Percentiles rank a stretch among this genome's conserved stretches.
Conservation (phyloP, 2,113 vertebrate species). For the Todiramphus saurophagus region DNA sequence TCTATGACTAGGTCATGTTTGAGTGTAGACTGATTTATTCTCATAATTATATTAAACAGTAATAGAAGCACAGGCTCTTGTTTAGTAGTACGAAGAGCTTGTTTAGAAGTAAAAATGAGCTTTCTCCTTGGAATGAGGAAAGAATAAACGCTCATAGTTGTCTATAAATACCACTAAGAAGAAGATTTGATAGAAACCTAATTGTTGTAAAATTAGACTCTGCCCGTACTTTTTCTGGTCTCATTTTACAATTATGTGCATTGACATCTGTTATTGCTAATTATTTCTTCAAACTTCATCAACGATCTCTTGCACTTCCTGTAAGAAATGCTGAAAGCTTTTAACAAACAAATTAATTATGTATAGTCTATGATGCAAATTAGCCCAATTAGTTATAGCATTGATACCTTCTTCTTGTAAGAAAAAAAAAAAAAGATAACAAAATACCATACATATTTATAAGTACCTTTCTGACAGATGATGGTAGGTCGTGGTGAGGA, state of each 20-base stretch:
- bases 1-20: neutral
- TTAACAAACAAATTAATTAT: constrained; percentile 86
- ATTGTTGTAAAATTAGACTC: constrained; percentile 25
- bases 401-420: constrained; percentile 67
- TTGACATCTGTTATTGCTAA: constrained; percentile 79
- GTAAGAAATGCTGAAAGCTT: constrained; percentile 78
- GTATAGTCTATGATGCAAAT: constrained; percentile 80
- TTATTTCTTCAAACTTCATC: constrained; percentile 78
- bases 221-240: neutral
- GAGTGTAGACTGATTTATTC: neutral
- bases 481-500: constrained; percentile 64
- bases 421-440: constrained; percentile 31
- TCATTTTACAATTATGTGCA: constrained; percentile 42
- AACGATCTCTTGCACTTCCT: constrained; percentile 78
- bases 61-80: neutral
- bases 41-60: neutral
- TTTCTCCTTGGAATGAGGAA: neutral
- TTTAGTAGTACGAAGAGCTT: neutral
- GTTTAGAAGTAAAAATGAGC: neutral
- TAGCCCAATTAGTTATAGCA: constrained; percentile 81
- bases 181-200: neutral
- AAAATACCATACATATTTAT: constrained; percentile 76
- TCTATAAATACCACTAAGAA: constrained; percentile 3
- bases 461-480: constrained; percentile 75
- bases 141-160: neutral